Percentiles rank a stretch among this genome's conserved stretches.
phyloP scores from a whole-genome alignment of 2,797 vertebrate genomes.

The Argentina silus region DNA sequence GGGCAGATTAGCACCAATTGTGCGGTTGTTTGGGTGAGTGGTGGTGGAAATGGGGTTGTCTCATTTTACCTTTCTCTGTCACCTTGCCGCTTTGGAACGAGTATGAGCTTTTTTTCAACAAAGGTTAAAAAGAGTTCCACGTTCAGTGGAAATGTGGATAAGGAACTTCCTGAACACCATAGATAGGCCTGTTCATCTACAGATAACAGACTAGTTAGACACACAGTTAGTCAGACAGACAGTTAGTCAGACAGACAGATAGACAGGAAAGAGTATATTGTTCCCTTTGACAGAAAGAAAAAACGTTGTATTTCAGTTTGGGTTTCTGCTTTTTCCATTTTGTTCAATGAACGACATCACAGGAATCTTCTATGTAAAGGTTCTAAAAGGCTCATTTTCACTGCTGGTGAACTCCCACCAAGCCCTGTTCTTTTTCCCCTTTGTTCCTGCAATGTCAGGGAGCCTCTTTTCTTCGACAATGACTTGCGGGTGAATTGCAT shows the following conservation, averaged over 20 bases:
- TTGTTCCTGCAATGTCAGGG: constrained; percentile 21
- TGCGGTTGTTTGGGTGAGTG: constrained; percentile 67
- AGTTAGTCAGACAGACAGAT: not conserved
- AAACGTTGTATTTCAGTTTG: no score
- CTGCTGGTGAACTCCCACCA: not conserved
- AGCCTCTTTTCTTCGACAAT: constrained; percentile 8
- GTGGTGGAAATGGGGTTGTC: constrained; percentile 59
- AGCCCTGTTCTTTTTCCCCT: constrained; percentile 29
- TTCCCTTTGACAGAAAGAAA: constrained; percentile 37
- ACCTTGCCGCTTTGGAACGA: constrained; percentile 66
- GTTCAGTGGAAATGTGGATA: constrained; percentile 61
- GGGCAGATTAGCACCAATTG: constrained; percentile 49
- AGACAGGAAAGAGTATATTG: constrained; percentile 12
- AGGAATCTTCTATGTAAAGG: not conserved
- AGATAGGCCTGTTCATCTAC: constrained; percentile 43
- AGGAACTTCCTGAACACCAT: constrained; percentile 57
- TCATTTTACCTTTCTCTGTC: constrained; percentile 70
- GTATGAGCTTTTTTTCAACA: constrained; percentile 29
- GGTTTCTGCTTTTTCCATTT: constrained; percentile 36
- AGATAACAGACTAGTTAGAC: constrained; percentile 42
- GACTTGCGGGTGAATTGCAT: constrained; percentile 1
- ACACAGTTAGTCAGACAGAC: not conserved
- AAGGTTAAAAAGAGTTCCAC: constrained; percentile 52
- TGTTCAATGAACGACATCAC: constrained; percentile 28
- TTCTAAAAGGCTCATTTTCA: constrained; percentile 7